Percentiles rank a stretch among this genome's conserved stretches.
These are phyloP conservation scores for Oreochromis spilurus DNA, from an alignment of 2,113 vertebrate species.

Conservation along the genomic window DNA sequence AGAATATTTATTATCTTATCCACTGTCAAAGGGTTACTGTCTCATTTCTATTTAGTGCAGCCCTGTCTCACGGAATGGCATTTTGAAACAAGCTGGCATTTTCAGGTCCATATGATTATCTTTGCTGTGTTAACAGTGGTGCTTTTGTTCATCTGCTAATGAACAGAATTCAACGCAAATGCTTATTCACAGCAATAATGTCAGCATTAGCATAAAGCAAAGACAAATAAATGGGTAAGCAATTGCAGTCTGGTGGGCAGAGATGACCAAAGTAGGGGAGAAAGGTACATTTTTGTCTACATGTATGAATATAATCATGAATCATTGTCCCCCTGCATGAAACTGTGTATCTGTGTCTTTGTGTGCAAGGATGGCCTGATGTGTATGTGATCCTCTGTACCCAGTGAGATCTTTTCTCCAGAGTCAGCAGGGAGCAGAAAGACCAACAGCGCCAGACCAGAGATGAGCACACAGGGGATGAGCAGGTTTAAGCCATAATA, in stretches of 20 bases:
- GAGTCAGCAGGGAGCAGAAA: conserved; percentile 89
- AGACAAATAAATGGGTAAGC: conserved; percentile 10
- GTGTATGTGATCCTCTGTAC: conserved; percentile 34
- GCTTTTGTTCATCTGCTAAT: conserved; percentile 8
- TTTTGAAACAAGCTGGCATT: conserved; percentile 30
- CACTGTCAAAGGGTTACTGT: neutral
- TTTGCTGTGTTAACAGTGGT: neutral
- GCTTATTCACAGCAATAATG: conserved; percentile 28
- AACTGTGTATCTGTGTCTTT: neutral
- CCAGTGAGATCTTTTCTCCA: conserved; percentile 85
- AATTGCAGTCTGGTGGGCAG: neutral
- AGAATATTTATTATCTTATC: neutral
- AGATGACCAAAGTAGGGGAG: neutral
- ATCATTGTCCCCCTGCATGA: neutral
- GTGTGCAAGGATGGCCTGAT: neutral
- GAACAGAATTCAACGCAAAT: neutral
- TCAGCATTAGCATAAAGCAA: conserved; percentile 38
- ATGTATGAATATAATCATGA: neutral
- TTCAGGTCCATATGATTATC: conserved; percentile 16
- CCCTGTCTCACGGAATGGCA: neutral
- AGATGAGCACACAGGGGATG: conserved; percentile 88
- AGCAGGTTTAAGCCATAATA: conserved; percentile 89
- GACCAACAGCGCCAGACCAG: conserved; percentile 83
- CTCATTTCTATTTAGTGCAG: conserved; percentile 2
- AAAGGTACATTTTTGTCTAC: neutral